A percentile compares a stretch with the other conserved stretches of the same genome.
phyloP scores from a whole-genome alignment of 2,888 invertebrate species.

The Sycophila texana region DNA sequence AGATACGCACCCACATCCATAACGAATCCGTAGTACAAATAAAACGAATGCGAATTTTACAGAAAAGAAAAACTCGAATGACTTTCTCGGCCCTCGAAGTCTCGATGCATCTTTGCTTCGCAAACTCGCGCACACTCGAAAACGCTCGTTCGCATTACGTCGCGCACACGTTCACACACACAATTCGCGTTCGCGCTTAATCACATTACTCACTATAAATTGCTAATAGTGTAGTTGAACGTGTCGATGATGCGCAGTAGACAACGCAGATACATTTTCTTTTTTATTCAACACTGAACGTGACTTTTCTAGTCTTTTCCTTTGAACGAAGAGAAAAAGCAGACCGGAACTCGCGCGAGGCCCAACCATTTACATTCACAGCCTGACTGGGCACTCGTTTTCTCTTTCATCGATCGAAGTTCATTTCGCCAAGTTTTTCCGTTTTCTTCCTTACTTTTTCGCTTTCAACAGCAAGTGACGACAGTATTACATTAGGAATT shows the following conservation, averaged over 20 bases:
- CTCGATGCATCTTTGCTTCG: constrained; percentile 38
- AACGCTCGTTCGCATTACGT: constrained; percentile 53
- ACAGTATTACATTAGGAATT: constrained; percentile 47
- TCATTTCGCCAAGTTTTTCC: constrained; percentile 31
- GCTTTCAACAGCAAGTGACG: constrained; percentile 39
- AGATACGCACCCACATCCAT: constrained; percentile 30
- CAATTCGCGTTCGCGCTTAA: constrained; percentile 61
- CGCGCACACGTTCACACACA: constrained; percentile 49
- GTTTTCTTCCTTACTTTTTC: constrained; percentile 19
- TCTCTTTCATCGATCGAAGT: constrained; percentile 50
- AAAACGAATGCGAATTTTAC: constrained; percentile 19
- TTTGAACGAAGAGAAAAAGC: constrained; percentile 40
- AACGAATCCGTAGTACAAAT: constrained; percentile 24
- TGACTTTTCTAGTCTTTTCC: constrained; percentile 33
- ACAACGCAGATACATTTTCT: constrained; percentile 49
- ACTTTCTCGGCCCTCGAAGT: constrained; percentile 45
- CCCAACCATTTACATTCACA: constrained; percentile 75
- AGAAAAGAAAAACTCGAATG: constrained; percentile 42
- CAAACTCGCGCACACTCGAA: constrained; percentile 52
- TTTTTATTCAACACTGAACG: constrained; percentile 43
- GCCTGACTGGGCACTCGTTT: constrained; percentile 73
- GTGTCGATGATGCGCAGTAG: constrained; percentile 49
- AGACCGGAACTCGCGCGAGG: constrained; percentile 62
- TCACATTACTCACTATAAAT: constrained; percentile 72
- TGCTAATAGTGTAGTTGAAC: constrained; percentile 67